These are phyloP conservation scores for Noctua janthe DNA, from an alignment of 2,888 invertebrate genomes.

Conservation along the genomic window DNA sequence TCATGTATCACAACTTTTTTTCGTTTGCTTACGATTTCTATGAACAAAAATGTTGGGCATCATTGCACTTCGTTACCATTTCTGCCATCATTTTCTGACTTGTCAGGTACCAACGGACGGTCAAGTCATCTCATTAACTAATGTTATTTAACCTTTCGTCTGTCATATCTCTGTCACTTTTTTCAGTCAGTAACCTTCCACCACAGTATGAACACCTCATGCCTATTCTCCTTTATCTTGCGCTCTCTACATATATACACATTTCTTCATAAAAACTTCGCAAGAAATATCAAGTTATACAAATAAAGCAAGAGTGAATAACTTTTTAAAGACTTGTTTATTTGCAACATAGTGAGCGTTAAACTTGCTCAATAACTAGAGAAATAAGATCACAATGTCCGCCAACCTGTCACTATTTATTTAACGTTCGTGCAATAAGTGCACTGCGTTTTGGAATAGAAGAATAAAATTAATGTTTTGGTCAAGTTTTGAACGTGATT, in stretches of 20 bases:
- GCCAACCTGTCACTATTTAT: slow-evolving; percentile 39
- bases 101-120: neutral
- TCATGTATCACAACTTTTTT: neutral
- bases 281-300: slow-evolving; percentile 34
- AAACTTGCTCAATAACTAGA: slow-evolving; percentile 43
- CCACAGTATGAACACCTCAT: neutral
- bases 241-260: neutral
- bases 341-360: slow-evolving; percentile 54
- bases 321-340: slow-evolving; percentile 42
- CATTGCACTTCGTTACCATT: neutral
- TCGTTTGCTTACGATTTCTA: neutral
- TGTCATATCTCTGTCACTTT: neutral
- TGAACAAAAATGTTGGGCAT: neutral
- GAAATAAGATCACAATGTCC: slow-evolving; percentile 53
- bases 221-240: neutral
- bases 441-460: neutral
- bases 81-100: neutral
- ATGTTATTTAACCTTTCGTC: neutral
- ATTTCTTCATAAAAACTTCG: slow-evolving; percentile 1
- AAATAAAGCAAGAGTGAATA: slow-evolving; percentile 35
- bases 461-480: neutral
- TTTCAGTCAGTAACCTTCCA: neutral
- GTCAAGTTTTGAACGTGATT: neutral
- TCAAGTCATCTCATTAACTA: neutral
- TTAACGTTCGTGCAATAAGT: neutral